Base-by-base conservation (phyloP, 2,797 vertebrate species). In the Alectoris magna region DNA sequence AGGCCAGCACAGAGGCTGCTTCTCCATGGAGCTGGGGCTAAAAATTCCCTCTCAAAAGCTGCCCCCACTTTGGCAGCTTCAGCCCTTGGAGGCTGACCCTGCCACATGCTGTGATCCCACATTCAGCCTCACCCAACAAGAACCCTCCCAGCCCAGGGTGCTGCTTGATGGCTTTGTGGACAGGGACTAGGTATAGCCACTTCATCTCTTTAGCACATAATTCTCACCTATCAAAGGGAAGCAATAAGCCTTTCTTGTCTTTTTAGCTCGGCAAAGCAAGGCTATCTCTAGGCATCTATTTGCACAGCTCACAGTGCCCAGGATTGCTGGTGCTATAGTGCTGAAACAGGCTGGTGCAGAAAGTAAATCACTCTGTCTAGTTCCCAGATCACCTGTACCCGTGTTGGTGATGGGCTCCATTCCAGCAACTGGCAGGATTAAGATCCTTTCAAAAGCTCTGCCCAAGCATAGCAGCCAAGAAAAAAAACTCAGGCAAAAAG, bases 351-450 rank as follows among this genome's bases (percentile, higher is more conserved):
- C 76, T 87, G 49, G 27, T 64, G 64, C 49, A 64, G 63, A 10
- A 0, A 46, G 80, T 85, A 89, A 92, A 92, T 95, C 90, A 91
- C 72, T 41, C 24, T 4, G 5, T 8, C 15, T 84, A 76, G 75
- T 87, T 90, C 78, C 74, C 87, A 64, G 67, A 88, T 93, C 92
- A 88, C 72, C 87, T 5, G 3, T n/a, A 58, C 44, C 76, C 17
- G 53, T 76, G 1, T 70, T 82, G 88, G 70, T 59, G 58, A 59
- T 46, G 83, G 36, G 23, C 68, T 93, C 93, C 60, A 79, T 60
- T 79, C 70, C 82, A 62, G 56, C 31, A 85, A 46, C 26, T 76
- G 71, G 27, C 60, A 84, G 79, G 76, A 88, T 93, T 85, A 73
- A 84, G 51, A 14, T 84, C 48, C 79, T 41, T 84, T 86, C 67